phyloP scores from a whole-genome alignment of 2,888 invertebrate species.

The Diarsia brunnea region DNA sequence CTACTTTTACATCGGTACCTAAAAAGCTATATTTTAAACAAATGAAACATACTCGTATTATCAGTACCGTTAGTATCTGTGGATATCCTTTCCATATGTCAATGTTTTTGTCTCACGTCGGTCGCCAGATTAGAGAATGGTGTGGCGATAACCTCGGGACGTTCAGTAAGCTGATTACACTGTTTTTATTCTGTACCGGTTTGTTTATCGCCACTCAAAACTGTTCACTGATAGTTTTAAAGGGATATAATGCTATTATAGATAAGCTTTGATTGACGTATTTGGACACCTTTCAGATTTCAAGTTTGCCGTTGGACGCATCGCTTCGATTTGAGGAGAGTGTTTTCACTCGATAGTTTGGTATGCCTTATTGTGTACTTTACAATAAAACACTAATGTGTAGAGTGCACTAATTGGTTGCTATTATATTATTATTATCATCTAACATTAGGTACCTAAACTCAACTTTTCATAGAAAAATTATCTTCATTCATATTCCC shows the following conservation, averaged over 20 bases:
- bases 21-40: conserved; percentile 7
- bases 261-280: conserved; percentile 72
- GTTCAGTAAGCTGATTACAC: conserved; percentile 75
- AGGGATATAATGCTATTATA: conserved; percentile 71
- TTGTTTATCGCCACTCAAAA: conserved; percentile 70
- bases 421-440: no score
- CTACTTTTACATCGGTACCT: conserved; percentile 3
- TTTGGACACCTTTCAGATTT: conserved; percentile 65
- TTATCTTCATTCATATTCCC: no score
- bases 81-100: conserved; percentile 61
- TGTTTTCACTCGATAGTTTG: background rate
- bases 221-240: conserved; percentile 74
- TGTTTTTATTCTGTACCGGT: conserved; percentile 71
- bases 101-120: conserved; percentile 61
- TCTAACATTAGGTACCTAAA: no score
- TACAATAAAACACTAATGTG: background rate
- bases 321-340: background rate
- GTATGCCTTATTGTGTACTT: background rate
- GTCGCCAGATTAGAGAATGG: conserved; percentile 52
- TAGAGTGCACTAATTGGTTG: no score
- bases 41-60: conserved; percentile 38
- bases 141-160: conserved; percentile 72
- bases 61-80: conserved; percentile 45
- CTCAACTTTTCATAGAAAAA: no score
- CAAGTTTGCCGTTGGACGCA: conserved; percentile 8